phyloP scores from a whole-genome alignment of 2,797 vertebrate species.

The Fundulus diaphanus region DNA sequence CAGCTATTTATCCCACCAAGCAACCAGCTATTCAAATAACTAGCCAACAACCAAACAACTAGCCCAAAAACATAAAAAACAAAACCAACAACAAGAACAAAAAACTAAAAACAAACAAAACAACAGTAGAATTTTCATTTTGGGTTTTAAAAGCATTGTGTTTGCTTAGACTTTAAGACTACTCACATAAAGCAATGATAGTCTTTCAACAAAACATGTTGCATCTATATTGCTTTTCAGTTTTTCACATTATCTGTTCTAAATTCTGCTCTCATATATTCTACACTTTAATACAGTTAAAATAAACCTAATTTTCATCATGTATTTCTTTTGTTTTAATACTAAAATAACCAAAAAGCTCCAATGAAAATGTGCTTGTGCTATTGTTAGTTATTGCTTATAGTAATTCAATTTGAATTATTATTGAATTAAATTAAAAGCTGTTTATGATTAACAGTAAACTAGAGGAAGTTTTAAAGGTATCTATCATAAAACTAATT shows the following conservation, averaged over 20 bases:
- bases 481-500: background rate
- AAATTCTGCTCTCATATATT: no score
- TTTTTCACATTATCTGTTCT: background rate
- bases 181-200: no score
- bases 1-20: no score
- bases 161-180: conserved; percentile 1
- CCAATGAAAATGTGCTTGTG: no score
- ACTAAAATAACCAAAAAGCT: no score
- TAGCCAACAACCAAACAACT: background rate
- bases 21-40: background rate
- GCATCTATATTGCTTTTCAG: background rate
- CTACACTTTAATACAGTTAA: no score
- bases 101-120: no score
- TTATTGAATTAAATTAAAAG: no score
- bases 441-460: background rate
- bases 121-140: background rate
- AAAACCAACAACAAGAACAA: background rate
- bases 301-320: no score
- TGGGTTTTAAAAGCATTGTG: background rate
- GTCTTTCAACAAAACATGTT: background rate
- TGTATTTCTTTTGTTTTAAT: no score
- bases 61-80: background rate
- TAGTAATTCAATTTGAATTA: no score
- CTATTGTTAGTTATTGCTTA: background rate
- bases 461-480: background rate